Evolutionary conservation across 2,113 vertebrate genomes (phyloP), one percentile per base, ranked within the genome.

Genomic region (Falcunculus frontatus): DNA sequence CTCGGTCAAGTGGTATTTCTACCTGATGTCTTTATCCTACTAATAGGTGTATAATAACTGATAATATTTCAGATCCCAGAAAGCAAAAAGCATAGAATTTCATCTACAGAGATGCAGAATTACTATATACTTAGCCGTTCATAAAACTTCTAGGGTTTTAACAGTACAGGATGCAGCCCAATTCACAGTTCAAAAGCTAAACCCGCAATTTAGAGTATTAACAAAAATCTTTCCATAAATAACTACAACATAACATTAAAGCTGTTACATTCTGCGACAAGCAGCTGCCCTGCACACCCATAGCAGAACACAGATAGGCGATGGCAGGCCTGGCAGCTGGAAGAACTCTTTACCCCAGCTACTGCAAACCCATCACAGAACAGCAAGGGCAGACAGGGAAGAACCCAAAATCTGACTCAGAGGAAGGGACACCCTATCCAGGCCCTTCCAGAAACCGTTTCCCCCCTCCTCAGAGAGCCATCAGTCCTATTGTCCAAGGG

Each of bases 401-500:
- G 27, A 74, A 56, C 30, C 10, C 50, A 74, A 26, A 70, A 27
- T 56, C 47, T 32, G 35, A 33, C 32, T 44, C 7, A 1, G 53
- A 68, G 59, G 20, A 79, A 75, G 41, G 35, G 22, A 67, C 26
- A 23, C 15, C 10, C 25, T 26, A 22, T 9, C 25, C 76, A 64
- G 44, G 16, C 20, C 32, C 25, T 69, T 67, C 39, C 60, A 59
- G 60, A 23, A 30, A 52, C 16, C 26, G 16, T 13, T 37, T 41
- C 11, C 26, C 4, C 2, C 4, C 13, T 76, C 49, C 63, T 68
- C 52, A 67, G 68, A 84, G 57, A 23, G 29, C 44, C 55, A 60
- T 9, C 57, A 33, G 32, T 49, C 67, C 32, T 29, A 2, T 0
- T n/a, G 46, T 6, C 22, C 46, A 60, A 20, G 30, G 4, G 10